Evolutionary conservation across 1,140 invertebrate genomes (phyloP), one percentile per base, ranked within the genome.

Genomic region (Nomia melanderi): DNA sequence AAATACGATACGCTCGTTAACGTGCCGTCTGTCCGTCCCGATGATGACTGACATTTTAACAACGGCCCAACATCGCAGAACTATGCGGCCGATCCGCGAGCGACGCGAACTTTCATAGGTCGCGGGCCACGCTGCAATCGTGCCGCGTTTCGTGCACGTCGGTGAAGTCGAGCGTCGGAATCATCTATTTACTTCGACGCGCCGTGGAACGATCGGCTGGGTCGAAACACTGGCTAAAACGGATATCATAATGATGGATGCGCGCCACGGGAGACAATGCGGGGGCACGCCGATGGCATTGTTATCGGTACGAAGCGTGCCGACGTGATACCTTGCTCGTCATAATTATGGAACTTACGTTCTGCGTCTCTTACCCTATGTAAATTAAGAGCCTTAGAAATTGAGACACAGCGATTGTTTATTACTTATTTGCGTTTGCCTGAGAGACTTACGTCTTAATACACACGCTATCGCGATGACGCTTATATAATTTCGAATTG

Each of bases 231-330:
- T n/a, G n/a, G n/a, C 17, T 29, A 41, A 63, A 66, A 47, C 53
- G 53, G 65, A 79, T 74, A 72, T 69, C 36, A 70, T 62, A 70
- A 63, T 79, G 65, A 76, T 76, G 64, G 76, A 82, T 71, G 75
- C 29, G 44, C 50, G 59, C 44, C 59, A 29, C 57, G 65, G 17
- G 54, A 65, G 17, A 31, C 41, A 54, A 31, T 25, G 36, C 0
- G 41, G 71, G 64, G 23, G 27, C 27, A 72, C 50, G 63, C 44
- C 72, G 53, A 62, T 65, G 39, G 57, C 31, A 80, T 82, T 82
- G 78, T 80, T 77, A 31, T 4, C 27, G 25, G 23, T 11, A 20
- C 62, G 47, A 56, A 50, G 63, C 47, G 27, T 20, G 25, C 54
- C 44, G 56, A 44, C 50, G 74, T 31, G 77, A 74, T 70, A 56